phyloP scores from a whole-genome alignment of 2,797 vertebrate genomes.

The Acrocephalus scirpaceus region DNA sequence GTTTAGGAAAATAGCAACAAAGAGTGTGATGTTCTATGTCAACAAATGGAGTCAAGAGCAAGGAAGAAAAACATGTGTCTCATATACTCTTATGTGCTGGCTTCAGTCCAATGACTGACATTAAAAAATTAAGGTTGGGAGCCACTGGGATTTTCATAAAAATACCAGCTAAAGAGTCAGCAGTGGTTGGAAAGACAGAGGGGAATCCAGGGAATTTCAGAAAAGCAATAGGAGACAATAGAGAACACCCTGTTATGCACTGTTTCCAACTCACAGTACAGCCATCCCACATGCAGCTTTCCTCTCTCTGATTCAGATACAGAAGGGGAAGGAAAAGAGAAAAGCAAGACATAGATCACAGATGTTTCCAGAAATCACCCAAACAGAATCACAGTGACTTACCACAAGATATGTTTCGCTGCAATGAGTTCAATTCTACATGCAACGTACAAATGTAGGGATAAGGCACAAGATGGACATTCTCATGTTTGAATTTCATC shows the following conservation, averaged over 20 bases:
- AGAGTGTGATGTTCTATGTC: not conserved
- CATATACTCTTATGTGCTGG: not conserved
- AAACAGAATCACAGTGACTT: not conserved
- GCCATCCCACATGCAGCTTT: not conserved
- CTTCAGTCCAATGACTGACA: not conserved
- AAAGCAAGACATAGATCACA: not conserved
- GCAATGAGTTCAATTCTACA: slow-evolving; percentile 16
- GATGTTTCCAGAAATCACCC: not conserved
- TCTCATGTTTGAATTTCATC: slow-evolving; percentile 21
- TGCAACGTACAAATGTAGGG: slow-evolving; percentile 30
- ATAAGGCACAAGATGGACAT: slow-evolving; percentile 3
- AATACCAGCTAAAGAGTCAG: not conserved
- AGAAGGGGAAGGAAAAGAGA: not conserved
- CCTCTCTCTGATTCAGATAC: not conserved
- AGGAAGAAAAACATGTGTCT: not conserved
- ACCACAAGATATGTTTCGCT: not conserved
- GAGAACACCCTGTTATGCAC: not conserved
- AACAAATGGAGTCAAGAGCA: not conserved
- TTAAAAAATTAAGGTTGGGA: not conserved
- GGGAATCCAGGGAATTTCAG: not conserved
- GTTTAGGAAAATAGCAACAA: not conserved
- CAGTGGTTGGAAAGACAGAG: not conserved
- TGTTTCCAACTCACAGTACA: not conserved
- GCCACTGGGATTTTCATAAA: not conserved
- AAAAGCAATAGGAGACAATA: not conserved